Conservation (phyloP, 2,797 vertebrate species). For the Brachyrhaphis roseni region DNA sequence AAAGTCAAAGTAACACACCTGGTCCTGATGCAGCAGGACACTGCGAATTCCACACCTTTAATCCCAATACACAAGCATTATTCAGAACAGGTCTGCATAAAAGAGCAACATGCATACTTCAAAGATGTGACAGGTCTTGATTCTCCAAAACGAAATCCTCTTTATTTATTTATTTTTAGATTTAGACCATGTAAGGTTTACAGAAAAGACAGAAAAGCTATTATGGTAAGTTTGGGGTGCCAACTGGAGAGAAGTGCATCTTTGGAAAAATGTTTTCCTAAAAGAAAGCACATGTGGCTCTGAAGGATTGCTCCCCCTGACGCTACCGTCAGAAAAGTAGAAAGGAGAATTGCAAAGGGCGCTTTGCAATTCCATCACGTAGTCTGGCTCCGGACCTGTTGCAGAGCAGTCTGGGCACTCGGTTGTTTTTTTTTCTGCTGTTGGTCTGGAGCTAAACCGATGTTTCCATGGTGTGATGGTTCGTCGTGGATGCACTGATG, state of each 20-base stretch:
- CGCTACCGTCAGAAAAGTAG: background rate
- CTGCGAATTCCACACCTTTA: no score
- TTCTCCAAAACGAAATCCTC: background rate
- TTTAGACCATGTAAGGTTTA: background rate
- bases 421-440: background rate
- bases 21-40: background rate
- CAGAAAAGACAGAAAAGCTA: background rate
- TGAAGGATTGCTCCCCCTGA: background rate
- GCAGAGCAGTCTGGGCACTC: background rate
- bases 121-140: background rate
- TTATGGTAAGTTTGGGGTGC: background rate
- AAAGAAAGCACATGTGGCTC: background rate
- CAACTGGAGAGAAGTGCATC: conserved; percentile 1
- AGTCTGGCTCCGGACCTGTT: background rate
- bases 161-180: background rate
- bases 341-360: background rate
- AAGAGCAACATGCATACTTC: background rate
- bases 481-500: background rate
- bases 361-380: background rate
- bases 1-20: background rate
- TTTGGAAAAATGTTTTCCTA: background rate
- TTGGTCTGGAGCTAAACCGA: background rate
- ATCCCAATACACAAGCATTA: no score
- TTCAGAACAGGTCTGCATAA: background rate
- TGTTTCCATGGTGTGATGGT: conserved; percentile 1